Percentiles rank a stretch among this genome's conserved stretches.
These are phyloP conservation scores for Seladonia tumulorum DNA, from an alignment of 2,888 invertebrate species.

Conservation along the genomic window DNA sequence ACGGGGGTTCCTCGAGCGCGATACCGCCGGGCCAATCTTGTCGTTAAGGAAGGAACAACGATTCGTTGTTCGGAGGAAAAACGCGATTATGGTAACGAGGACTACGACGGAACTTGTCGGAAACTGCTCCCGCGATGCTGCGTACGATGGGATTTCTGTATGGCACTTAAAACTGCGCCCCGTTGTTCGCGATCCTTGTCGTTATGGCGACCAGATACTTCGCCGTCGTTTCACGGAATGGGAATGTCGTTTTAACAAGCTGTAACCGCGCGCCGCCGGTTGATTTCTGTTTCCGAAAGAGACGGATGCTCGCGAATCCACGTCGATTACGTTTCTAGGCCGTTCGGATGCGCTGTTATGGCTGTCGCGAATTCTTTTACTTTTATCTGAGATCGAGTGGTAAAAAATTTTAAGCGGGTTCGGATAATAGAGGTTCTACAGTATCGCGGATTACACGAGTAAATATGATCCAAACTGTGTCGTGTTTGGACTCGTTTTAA, in stretches of 20 bases:
- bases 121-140: constrained; percentile 30
- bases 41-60: constrained; percentile 17
- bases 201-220: constrained; percentile 37
- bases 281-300: constrained; percentile 26
- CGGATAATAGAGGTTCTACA: too few relatives aligned
- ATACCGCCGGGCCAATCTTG: constrained; percentile 15
- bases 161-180: constrained; percentile 45
- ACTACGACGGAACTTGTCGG: constrained; percentile 45
- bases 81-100: constrained; percentile 47
- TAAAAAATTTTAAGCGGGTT: too few relatives aligned
- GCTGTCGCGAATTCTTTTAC: background rate
- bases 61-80: constrained; percentile 27
- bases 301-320: background rate
- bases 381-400: too few relatives aligned
- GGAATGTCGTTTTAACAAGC: constrained; percentile 36
- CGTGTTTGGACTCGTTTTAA: too few relatives aligned
- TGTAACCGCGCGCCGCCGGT: constrained; percentile 18
- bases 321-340: background rate
- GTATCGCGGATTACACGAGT: too few relatives aligned
- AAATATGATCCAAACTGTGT: too few relatives aligned
- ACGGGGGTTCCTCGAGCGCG: background rate
- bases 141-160: constrained; percentile 47
- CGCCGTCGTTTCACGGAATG: constrained; percentile 20
- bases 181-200: constrained; percentile 39
- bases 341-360: background rate